phyloP scores from a whole-genome alignment of 2,888 invertebrate genomes.

The Cyclophora punctaria region DNA sequence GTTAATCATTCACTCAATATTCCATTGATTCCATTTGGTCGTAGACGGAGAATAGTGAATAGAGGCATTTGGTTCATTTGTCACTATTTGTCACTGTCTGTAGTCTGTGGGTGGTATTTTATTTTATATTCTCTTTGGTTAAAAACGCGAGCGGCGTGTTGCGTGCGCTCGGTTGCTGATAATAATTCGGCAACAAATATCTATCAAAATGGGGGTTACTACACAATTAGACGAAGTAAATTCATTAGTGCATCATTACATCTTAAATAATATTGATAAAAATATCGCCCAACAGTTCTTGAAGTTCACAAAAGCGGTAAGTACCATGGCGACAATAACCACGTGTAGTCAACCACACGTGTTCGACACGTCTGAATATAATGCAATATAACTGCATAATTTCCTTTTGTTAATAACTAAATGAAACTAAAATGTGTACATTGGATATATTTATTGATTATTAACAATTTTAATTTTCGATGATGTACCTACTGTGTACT shows the following conservation, averaged over 20 bases:
- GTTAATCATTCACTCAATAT: too few relatives aligned
- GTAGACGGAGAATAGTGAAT: too few relatives aligned
- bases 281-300: conserved; percentile 80
- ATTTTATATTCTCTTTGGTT: too few relatives aligned
- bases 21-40: too few relatives aligned
- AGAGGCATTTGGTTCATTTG: too few relatives aligned
- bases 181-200: conserved; percentile 1
- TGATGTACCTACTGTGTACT: too few relatives aligned
- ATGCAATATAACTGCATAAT: background rate
- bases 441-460: background rate
- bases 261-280: conserved; percentile 76
- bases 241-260: conserved; percentile 79
- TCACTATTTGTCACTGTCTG: too few relatives aligned
- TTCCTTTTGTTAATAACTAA: background rate
- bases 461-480: too few relatives aligned
- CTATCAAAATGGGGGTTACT: conserved; percentile 44
- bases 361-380: conserved; percentile 20
- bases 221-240: conserved; percentile 48
- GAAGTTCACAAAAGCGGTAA: conserved; percentile 84
- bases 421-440: background rate
- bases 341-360: conserved; percentile 58
- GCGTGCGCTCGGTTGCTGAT: background rate
- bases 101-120: too few relatives aligned
- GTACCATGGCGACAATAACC: conserved; percentile 47
- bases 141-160: background rate